Base-by-base conservation (phyloP, 2,888 invertebrate genomes). In the Clunio marinus region DNA sequence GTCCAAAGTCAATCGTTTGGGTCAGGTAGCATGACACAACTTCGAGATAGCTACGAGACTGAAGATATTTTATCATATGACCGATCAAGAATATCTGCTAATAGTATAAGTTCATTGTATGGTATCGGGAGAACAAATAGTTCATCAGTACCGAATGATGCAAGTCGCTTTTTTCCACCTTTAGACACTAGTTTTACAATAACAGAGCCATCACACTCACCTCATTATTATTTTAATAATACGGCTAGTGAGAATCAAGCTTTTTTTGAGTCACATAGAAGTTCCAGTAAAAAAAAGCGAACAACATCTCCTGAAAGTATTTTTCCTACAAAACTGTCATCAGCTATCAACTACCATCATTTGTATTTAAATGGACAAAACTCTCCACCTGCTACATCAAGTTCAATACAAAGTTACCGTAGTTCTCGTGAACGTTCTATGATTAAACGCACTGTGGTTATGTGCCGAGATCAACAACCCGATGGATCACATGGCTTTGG, bases 401-500 rank as follows among this genome's bases (percentile, higher is more conserved):
- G 88, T 71, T 88, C 88, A 72, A 51, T 55, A 35, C 66, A 55
- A 32, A 24, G 20, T 13, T 63, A 63, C 27, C 17, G 68, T 2
- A 83, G 84, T 41, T 81, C 81, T 71, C 79, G 80, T 69, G 80
- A 80, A 73, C 73, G 83, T 80, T 84, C 91, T 74, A 83, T 88
- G 66, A 20, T 66, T 74, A 91, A 91, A 73, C 83, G 91, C 74
- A 92, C 91, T 70, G 89, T 92, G 76, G 89, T 88, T 78, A 92
- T 92, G 91, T 87, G 88, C 73, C 82, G 91, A 71, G 91, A 91
- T 76, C 86, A 86, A 67, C 86, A 86, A 60, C 87, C 88, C 70
- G 89, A 90, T 76, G 87, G 87, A 73, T 85, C 86, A 57, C 92
- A 91, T 77, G 92, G 92, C 70, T 93, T 92, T 80, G 92, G 92